Percentiles rank a stretch among this genome's conserved stretches.
phyloP scores from a whole-genome alignment of 2,888 invertebrate species.

The Gari tellinella region DNA sequence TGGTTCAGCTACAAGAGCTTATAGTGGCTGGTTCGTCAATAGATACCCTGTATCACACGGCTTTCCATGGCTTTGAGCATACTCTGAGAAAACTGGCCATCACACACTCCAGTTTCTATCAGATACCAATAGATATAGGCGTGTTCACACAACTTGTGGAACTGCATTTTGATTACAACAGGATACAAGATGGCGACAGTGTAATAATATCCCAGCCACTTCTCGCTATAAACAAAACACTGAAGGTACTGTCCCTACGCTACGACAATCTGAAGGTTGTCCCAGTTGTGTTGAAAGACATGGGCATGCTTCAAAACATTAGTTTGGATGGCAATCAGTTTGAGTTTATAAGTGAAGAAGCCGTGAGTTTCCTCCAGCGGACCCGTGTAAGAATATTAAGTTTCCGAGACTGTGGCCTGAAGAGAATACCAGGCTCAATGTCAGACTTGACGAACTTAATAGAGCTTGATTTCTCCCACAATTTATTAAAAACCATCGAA shows the following conservation, averaged over 20 bases:
- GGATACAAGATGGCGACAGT: constrained; percentile 12
- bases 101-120: not conserved
- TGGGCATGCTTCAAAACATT: constrained; percentile 37
- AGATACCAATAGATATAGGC: constrained; percentile 15
- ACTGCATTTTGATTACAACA: constrained; percentile 35
- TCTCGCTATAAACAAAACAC: constrained; percentile 16
- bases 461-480: constrained; percentile 54
- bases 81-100: constrained; percentile 19
- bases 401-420: constrained; percentile 51
- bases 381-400: constrained; percentile 35
- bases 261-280: constrained; percentile 54
- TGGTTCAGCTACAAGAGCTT: constrained; percentile 10
- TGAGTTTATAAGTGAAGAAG: constrained; percentile 49
- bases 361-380: constrained; percentile 21
- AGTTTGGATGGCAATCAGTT: constrained; percentile 52
- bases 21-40: constrained; percentile 7
- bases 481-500: constrained; percentile 59
- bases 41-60: not conserved
- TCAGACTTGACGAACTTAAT: constrained; percentile 31
- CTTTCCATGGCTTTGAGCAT: constrained; percentile 27
- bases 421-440: constrained; percentile 54
- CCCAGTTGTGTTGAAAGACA: constrained; percentile 39
- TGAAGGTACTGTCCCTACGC: constrained; percentile 39
- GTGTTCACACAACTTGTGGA: constrained; percentile 16
- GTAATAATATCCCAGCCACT: constrained; percentile 47